These are phyloP conservation scores for Apogon talboti DNA, from an alignment of 2,797 vertebrate species.

Conservation along the genomic window DNA sequence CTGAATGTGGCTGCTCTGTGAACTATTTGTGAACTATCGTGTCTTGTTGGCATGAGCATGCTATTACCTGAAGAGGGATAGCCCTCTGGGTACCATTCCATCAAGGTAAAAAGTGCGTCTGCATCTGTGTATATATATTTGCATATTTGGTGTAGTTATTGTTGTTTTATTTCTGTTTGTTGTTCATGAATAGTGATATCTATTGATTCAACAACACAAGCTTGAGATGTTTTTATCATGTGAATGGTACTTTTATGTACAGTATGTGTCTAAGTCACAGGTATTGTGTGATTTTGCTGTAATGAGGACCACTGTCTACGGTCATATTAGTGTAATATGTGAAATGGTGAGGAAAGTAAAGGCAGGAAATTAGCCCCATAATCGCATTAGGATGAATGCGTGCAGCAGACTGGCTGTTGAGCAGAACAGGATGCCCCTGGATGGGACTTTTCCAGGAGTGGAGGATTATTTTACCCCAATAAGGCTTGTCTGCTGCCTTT, in stretches of 20 bases:
- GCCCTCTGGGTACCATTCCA: slow-evolving; percentile 50
- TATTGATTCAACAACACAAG: background rate
- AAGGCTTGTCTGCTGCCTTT: slow-evolving; percentile 58
- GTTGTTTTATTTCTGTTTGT: slow-evolving; percentile 4
- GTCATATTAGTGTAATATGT: slow-evolving; percentile 87
- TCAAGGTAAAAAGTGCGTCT: slow-evolving; percentile 26
- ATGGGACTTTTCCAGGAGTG: slow-evolving; percentile 84
- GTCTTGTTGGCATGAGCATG: slow-evolving; percentile 47
- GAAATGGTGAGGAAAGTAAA: slow-evolving; percentile 89
- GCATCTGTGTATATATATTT: slow-evolving; percentile 12
- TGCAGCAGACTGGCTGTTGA: slow-evolving; percentile 84
- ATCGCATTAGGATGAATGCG: slow-evolving; percentile 92
- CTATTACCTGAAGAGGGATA: slow-evolving; percentile 56
- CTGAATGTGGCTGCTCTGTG: slow-evolving; percentile 31
- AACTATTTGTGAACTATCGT: slow-evolving; percentile 12
- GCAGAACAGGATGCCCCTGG: slow-evolving; percentile 84
- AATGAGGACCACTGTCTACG: slow-evolving; percentile 68
- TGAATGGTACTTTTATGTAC: slow-evolving; percentile 10
- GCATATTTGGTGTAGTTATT: slow-evolving; percentile 10
- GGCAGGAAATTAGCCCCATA: slow-evolving; percentile 95
- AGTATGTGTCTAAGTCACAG: slow-evolving; percentile 34
- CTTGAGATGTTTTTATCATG: background rate
- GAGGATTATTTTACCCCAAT: slow-evolving; percentile 77
- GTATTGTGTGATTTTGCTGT: slow-evolving; percentile 10
- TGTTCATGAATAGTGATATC: too few relatives aligned